Evolutionary conservation across 2,797 vertebrate species (phyloP).

Genomic region (Molothrus ater): DNA sequence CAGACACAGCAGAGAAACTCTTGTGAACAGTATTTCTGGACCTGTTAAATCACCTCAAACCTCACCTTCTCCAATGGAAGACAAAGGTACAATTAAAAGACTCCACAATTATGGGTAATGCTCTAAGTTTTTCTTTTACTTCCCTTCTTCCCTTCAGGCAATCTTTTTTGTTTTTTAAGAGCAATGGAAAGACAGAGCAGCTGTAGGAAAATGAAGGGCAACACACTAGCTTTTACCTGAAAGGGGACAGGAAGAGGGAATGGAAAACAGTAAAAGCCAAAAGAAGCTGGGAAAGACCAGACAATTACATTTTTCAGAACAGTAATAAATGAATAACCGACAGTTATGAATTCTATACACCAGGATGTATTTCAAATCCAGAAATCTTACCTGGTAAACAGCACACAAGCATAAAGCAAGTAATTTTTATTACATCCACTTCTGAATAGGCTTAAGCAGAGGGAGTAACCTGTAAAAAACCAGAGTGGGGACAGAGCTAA

Average conservation of each 20-base stretch:
- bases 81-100: background rate
- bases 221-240: background rate
- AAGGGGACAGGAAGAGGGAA: background rate
- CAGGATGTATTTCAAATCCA: background rate
- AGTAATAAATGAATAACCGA: background rate
- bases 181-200: background rate
- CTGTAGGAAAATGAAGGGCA: background rate
- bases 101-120: background rate
- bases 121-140: background rate
- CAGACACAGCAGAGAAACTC: background rate
- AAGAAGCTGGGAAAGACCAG: background rate
- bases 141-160: background rate
- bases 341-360: background rate
- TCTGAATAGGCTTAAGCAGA: conserved; percentile 10
- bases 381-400: background rate
- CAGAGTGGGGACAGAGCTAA: conserved; percentile 47
- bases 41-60: background rate
- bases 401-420: background rate
- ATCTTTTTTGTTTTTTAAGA: background rate
- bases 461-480: conserved; percentile 26
- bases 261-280: background rate
- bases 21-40: background rate
- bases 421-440: background rate
- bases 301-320: background rate
- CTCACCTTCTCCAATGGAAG: background rate